These are phyloP conservation scores for Fregata magnificens DNA, from an alignment of 2,113 vertebrate genomes.

Conservation along the genomic window DNA sequence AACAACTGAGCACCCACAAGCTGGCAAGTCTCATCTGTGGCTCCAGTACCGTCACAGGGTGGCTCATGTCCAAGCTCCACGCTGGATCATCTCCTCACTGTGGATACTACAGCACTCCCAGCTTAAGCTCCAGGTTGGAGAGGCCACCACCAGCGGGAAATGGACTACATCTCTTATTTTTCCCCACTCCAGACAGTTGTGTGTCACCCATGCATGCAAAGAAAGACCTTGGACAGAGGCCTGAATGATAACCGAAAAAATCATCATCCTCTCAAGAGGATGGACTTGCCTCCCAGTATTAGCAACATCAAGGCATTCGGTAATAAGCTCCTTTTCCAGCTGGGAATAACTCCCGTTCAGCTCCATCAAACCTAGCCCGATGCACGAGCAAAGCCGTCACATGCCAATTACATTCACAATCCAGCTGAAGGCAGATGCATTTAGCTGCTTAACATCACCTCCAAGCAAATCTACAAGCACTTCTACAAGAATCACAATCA, in stretches of 20 bases:
- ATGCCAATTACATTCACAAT: neutral
- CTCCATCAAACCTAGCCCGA: neutral
- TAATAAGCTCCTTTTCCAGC: neutral
- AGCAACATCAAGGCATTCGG: neutral
- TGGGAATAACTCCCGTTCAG: neutral
- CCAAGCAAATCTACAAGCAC: neutral
- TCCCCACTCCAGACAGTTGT: neutral
- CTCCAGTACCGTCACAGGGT: neutral
- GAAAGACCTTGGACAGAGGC: neutral
- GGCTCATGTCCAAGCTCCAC: neutral
- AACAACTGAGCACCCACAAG: neutral
- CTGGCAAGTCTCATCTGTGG: neutral
- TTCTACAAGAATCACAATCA: neutral
- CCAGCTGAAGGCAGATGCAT: neutral
- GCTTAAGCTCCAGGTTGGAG: neutral
- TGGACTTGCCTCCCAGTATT: neutral
- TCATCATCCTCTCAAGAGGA: neutral
- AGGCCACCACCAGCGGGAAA: neutral
- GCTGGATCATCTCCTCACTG: neutral
- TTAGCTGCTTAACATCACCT: neutral
- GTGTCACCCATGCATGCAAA: neutral
- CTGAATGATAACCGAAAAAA: neutral
- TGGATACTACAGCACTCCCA: neutral
- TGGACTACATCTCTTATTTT: neutral
- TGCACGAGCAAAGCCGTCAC: neutral